Percentiles rank a stretch among this genome's conserved stretches.
phyloP scores from a whole-genome alignment of 2,113 vertebrate species.

The Enhydra lutris region DNA sequence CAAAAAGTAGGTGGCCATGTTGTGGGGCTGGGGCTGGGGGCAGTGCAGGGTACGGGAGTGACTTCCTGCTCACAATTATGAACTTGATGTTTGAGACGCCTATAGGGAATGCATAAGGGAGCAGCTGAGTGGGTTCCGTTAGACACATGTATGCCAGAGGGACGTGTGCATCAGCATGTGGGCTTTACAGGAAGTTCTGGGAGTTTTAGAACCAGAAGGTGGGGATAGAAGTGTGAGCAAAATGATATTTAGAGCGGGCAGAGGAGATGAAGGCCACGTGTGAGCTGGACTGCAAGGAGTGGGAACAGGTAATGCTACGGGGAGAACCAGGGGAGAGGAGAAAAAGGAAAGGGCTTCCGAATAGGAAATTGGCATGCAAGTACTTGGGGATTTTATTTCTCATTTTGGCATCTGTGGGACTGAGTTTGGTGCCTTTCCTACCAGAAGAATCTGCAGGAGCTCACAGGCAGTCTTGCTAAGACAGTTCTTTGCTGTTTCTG shows the following conservation, averaged over 20 bases:
- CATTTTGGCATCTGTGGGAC: not conserved
- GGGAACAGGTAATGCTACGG: rapidly evolving
- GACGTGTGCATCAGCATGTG: not conserved
- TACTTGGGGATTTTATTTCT: not conserved
- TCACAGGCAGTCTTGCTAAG: not conserved
- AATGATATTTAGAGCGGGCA: not conserved
- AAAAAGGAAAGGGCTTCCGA: rapidly evolving
- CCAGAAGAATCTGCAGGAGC: rapidly evolving
- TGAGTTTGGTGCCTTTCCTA: not conserved
- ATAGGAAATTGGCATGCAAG: not conserved
- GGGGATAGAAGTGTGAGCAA: not conserved
- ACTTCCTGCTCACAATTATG: not conserved
- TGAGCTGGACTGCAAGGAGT: not conserved
- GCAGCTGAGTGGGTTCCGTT: rapidly evolving
- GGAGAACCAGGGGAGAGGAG: not conserved
- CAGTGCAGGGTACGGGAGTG: not conserved
- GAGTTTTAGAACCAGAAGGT: not conserved
- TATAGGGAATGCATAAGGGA: not conserved
- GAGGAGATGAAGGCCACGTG: not conserved
- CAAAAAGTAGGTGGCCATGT: rapidly evolving
- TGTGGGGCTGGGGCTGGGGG: not conserved
- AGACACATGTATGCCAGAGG: not conserved
- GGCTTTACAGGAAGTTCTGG: not conserved
- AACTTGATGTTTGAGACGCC: not conserved
- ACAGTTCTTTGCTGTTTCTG: not conserved